A percentile compares a stretch with the other conserved stretches of the same genome.
phyloP scores from a whole-genome alignment of 2,888 invertebrate genomes.

The Hipparchia sbordonii region DNA sequence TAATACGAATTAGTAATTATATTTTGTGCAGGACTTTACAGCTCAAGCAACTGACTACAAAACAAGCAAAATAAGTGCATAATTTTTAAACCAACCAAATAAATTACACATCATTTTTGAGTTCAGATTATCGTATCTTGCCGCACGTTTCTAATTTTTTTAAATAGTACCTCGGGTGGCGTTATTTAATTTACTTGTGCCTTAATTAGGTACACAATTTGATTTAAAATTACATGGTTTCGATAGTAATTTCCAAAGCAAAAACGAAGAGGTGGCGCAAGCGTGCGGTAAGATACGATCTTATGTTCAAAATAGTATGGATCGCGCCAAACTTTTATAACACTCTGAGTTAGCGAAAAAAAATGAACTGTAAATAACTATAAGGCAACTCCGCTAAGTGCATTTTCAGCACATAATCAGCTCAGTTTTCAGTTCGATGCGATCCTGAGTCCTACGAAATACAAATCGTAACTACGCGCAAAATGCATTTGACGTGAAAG shows the following conservation, averaged over 20 bases:
- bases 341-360: neutral
- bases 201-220: too few relatives aligned
- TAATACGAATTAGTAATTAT: neutral
- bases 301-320: neutral
- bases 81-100: neutral
- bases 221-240: too few relatives aligned
- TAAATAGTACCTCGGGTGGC: neutral
- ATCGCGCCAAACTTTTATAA: too few relatives aligned
- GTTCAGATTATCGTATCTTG: conserved; percentile 4
- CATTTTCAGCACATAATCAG: neutral
- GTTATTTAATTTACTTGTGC: too few relatives aligned
- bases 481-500: neutral
- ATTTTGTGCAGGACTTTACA: neutral
- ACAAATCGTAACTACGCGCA: neutral
- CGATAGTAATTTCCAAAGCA: neutral
- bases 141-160: neutral
- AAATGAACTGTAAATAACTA: too few relatives aligned
- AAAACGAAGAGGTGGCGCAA: neutral
- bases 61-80: conserved; percentile 8
- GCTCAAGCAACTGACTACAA: conserved; percentile 3
- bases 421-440: neutral
- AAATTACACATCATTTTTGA: neutral
- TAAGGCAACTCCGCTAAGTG: neutral
- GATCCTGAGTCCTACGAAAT: neutral
- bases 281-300: neutral